Percentiles rank a stretch among this genome's conserved stretches.
phyloP scores from a whole-genome alignment of 2,888 invertebrate species.

The Phyto melanocephala region DNA sequence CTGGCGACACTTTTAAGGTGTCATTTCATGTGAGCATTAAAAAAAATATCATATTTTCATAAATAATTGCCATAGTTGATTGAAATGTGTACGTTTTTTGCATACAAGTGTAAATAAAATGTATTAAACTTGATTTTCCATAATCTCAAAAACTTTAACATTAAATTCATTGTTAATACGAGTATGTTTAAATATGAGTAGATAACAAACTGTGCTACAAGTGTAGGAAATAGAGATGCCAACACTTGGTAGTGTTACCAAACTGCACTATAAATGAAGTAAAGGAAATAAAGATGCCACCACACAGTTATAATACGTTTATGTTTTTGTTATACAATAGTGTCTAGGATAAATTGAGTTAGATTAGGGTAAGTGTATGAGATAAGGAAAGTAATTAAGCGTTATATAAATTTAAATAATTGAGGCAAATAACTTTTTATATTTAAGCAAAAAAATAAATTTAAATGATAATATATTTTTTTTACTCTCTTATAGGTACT shows the following conservation, averaged over 20 bases:
- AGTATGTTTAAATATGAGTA: no score
- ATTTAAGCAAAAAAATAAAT: not conserved
- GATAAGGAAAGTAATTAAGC: not conserved
- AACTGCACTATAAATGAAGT: not conserved
- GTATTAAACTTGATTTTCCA: no score
- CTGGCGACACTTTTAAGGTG: no score
- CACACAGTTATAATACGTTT: not conserved
- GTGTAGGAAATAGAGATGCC: conserved; percentile 1
- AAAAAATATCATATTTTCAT: no score
- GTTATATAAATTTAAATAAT: not conserved
- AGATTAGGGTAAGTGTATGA: not conserved
- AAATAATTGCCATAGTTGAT: no score
- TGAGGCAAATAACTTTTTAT: no score
- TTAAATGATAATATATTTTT: not conserved
- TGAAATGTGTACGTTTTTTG: no score
- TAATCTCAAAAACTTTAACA: no score
- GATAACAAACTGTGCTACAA: no score
- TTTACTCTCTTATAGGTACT: conserved; percentile 80
- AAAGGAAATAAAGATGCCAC: not conserved
- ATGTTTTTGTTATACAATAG: not conserved
- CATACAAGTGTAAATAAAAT: no score
- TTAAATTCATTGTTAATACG: no score
- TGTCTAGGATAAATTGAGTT: not conserved
- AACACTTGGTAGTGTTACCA: not conserved
- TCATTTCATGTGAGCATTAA: no score